Evolutionary conservation across 1,140 invertebrate species (phyloP).

Genomic region (Atta colombica): DNA sequence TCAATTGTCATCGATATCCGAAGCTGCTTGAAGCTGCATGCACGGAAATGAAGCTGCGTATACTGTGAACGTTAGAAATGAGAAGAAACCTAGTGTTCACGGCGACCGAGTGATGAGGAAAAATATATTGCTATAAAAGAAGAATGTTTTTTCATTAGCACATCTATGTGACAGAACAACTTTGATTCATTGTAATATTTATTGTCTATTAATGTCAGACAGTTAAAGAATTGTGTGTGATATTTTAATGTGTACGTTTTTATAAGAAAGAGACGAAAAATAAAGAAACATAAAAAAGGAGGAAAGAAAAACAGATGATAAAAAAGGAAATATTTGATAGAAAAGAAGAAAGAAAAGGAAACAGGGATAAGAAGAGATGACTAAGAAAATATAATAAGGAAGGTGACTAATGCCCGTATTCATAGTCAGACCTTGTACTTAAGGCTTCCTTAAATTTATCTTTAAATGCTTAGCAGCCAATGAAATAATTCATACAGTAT

Average conservation of each 20-base stretch:
- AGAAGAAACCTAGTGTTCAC: constrained; percentile 69
- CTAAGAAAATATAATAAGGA: not conserved
- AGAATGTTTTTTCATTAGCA: constrained; percentile 35
- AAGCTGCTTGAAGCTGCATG: constrained; percentile 51
- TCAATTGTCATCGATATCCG: not conserved
- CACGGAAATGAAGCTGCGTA: constrained; percentile 69
- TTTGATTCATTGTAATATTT: not conserved
- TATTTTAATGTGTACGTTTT: not conserved
- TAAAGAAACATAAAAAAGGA: not conserved
- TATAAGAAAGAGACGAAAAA: not conserved
- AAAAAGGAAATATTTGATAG: not conserved
- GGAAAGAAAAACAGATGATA: not conserved
- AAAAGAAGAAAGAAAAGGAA: not conserved
- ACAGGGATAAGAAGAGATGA: not conserved
- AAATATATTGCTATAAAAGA: constrained; percentile 49
- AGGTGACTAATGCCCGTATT: not conserved
- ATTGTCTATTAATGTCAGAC: not conserved
- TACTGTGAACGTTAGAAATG: constrained; percentile 62
- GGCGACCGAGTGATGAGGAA: constrained; percentile 33
- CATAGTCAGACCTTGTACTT: too few species aligned
- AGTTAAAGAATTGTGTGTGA: not conserved
- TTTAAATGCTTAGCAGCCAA: too few species aligned
- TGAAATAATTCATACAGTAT: too few species aligned
- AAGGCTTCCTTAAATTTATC: too few species aligned
- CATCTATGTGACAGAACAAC: not conserved